Conservation (phyloP, 1,140 invertebrate species). For the Brachionus rotundiformis region DNA sequence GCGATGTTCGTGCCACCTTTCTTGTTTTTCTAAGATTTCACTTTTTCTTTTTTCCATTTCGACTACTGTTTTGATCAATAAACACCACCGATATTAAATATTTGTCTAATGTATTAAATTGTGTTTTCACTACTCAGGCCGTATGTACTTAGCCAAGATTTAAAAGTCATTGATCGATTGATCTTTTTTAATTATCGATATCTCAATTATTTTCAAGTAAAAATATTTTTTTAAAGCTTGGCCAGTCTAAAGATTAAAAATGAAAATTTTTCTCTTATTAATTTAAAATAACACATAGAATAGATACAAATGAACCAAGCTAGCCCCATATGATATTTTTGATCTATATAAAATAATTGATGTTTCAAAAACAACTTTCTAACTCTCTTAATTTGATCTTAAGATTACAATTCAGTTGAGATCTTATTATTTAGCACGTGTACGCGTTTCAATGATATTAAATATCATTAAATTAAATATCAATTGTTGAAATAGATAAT, state of each 20-base stretch:
- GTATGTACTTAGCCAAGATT: background rate
- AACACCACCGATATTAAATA: background rate
- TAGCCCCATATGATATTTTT: background rate
- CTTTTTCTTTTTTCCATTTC: background rate
- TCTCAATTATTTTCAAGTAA: conserved; percentile 2
- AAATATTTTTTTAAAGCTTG: conserved; percentile 3
- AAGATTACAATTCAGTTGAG: background rate
- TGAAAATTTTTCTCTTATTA: background rate
- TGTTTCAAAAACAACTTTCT: conserved; percentile 5
- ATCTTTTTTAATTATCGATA: conserved; percentile 12
- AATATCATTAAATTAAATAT: background rate
- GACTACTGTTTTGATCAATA: background rate
- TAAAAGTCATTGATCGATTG: conserved; percentile 17
- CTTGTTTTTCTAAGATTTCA: background rate
- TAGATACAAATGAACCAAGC: background rate
- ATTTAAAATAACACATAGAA: background rate
- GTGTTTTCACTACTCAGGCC: background rate
- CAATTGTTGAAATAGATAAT: background rate
- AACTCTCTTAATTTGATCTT: conserved; percentile 10
- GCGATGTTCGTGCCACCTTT: background rate
- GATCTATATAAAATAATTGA: background rate
- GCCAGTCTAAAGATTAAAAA: background rate
- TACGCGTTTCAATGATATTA: background rate
- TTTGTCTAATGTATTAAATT: conserved; percentile 31
- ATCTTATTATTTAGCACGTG: conserved; percentile 20